A percentile compares a stretch with the other conserved stretches of the same genome.
Conservation (phyloP, 2,888 invertebrate genomes). For the Rhodophaea formosa region DNA sequence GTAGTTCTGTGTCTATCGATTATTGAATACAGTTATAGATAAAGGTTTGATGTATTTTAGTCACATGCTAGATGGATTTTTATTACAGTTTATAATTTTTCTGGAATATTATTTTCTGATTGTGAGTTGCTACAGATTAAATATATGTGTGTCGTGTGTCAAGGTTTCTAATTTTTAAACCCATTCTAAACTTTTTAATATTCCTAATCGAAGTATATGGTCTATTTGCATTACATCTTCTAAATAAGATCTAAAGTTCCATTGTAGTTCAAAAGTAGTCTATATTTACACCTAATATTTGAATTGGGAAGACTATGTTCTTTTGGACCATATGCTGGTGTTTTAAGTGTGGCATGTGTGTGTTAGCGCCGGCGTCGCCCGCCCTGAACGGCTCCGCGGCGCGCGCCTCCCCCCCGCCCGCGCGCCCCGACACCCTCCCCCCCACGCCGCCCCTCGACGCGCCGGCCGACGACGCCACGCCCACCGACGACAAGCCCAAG, state of each 20-base stretch:
- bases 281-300: no score
- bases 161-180: background rate
- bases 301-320: no score
- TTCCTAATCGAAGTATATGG: conserved; percentile 5
- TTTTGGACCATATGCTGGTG: background rate
- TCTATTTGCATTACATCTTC: background rate
- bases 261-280: no score
- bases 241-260: no score
- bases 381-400: conserved; percentile 46
- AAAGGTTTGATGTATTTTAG: background rate
- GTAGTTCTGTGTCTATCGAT: no score
- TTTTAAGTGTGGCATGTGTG: conserved; percentile 33
- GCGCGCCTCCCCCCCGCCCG: conserved; percentile 34
- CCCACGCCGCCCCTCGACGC: conserved; percentile 32
- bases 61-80: background rate
- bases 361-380: conserved; percentile 51
- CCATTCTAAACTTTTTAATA: background rate
- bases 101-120: background rate
- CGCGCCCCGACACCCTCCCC: conserved; percentile 29
- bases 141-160: conserved; percentile 1
- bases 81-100: background rate
- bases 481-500: conserved; percentile 21
- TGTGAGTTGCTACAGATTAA: background rate
- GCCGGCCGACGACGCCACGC: conserved; percentile 25
- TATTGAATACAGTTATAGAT: no score